These are phyloP conservation scores for Corythornis cristatus DNA, from an alignment of 2,113 vertebrate genomes.

Conservation along the genomic window DNA sequence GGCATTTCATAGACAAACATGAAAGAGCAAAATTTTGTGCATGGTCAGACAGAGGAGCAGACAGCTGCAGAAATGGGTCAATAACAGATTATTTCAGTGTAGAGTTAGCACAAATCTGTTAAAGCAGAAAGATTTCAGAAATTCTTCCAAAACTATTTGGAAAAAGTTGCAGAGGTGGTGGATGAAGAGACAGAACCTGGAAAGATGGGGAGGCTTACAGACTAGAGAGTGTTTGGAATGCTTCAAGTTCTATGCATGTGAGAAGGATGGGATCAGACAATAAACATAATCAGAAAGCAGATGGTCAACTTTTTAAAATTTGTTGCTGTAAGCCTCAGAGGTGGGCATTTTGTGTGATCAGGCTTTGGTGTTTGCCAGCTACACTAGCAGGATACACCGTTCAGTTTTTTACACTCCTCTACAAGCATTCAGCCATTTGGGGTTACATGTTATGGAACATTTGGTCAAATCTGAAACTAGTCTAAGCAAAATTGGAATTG, in stretches of 20 bases:
- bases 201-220: background rate
- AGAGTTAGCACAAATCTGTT: background rate
- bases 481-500: background rate
- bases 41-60: background rate
- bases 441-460: background rate
- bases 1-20: background rate
- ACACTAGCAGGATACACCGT: background rate
- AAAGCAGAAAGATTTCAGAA: background rate
- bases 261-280: background rate
- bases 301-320: background rate
- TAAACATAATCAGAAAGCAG: background rate
- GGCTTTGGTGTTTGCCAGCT: background rate
- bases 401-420: background rate
- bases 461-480: background rate
- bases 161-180: background rate
- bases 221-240: background rate
- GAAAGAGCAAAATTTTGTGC: background rate
- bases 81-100: background rate
- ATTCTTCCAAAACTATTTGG: background rate
- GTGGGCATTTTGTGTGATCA: background rate
- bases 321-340: background rate
- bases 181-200: background rate
- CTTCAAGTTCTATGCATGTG: background rate
- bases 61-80: background rate
- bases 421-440: background rate